A percentile compares a stretch with the other conserved stretches of the same genome.
Conservation (phyloP, 2,888 invertebrate genomes). For the Acleris sparsana region DNA sequence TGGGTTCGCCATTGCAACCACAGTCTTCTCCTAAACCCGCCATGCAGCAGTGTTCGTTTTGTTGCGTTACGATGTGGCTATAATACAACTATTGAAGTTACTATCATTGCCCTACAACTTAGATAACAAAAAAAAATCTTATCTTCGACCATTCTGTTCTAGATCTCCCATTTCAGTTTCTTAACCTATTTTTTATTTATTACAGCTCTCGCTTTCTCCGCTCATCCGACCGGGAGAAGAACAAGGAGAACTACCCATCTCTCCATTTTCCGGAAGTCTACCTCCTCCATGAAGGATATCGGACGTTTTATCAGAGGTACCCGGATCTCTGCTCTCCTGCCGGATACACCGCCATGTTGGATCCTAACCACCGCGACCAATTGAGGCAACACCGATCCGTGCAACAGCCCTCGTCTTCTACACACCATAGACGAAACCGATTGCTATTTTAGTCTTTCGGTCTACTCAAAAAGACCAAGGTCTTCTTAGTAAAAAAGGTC, state of each 20-base stretch:
- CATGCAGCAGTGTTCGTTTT: too few relatives aligned
- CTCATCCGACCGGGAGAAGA: slow-evolving; percentile 90
- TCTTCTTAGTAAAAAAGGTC: not conserved
- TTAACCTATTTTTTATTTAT: slow-evolving; percentile 29
- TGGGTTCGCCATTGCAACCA: too few relatives aligned
- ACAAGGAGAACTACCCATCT: slow-evolving; percentile 92
- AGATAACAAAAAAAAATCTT: too few relatives aligned
- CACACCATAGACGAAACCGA: slow-evolving; percentile 43
- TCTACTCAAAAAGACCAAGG: slow-evolving; percentile 32
- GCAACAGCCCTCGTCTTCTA: slow-evolving; percentile 41
- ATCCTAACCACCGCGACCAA: slow-evolving; percentile 89
- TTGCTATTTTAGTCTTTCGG: slow-evolving; percentile 36
- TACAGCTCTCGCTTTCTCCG: slow-evolving; percentile 92
- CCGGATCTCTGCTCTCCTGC: slow-evolving; percentile 86
- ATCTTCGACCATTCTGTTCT: too few relatives aligned
- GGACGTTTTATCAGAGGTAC: slow-evolving; percentile 87
- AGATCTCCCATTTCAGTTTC: too few relatives aligned
- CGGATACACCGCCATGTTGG: slow-evolving; percentile 92
- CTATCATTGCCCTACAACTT: too few relatives aligned
- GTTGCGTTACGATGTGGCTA: too few relatives aligned
- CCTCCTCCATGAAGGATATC: slow-evolving; percentile 89
- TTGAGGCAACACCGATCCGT: slow-evolving; percentile 86
- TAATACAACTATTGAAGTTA: too few relatives aligned
- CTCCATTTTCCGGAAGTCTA: slow-evolving; percentile 97
- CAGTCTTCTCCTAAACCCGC: too few relatives aligned